Base-by-base conservation (phyloP, 2,888 invertebrate species). In the Parnassius mnemosyne region DNA sequence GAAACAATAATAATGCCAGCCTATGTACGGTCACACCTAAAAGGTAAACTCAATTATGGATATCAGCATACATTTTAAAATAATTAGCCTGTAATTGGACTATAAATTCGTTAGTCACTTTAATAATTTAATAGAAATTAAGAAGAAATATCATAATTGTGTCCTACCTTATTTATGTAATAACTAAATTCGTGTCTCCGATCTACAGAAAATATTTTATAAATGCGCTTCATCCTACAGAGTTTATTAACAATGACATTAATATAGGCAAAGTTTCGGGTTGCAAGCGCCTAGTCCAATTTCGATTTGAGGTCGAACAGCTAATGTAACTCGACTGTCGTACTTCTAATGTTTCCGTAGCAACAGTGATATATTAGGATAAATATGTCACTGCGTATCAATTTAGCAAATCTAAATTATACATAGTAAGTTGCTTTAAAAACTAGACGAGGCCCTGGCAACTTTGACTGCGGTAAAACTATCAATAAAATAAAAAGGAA, bases 1-100 rank as follows among this genome's bases (percentile, higher is more conserved):
- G 70, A 68, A 73, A 73, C 73, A 74, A 72, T 71, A 72, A 71
- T 71, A 69, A 69, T 70, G 69, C 65, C 49, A 57, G 34, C 62
- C 71, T 66, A 67, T 72, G 69, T 71, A 72, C 67, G 70, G 70
- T 62, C 60, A 68, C 65, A 65, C 71, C 70, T 68, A 74, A 74
- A 69, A 69, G 66, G 71, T 73, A 69, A 68, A 70, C 70, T 67
- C 68, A 57, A 62, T 66, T 67, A 67, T 69, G 71, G 69, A 60
- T 60, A 62, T 61, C 69, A 66, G 70, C 70, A 71, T 65, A 71
- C 65, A 73, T 71, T 70, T 66, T 66, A 62, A 65, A 63, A 63
- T 53, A 64, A 70, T 68, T 69, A 70, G 67, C 66, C n/a, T n/a
- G n/a, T n/a, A n/a, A n/a, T n/a, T 34, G 7, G 34, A 34, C 34